These are phyloP conservation scores for Notamacropus eugenii DNA, from an alignment of 2,797 vertebrate genomes.

Conservation along the genomic window DNA sequence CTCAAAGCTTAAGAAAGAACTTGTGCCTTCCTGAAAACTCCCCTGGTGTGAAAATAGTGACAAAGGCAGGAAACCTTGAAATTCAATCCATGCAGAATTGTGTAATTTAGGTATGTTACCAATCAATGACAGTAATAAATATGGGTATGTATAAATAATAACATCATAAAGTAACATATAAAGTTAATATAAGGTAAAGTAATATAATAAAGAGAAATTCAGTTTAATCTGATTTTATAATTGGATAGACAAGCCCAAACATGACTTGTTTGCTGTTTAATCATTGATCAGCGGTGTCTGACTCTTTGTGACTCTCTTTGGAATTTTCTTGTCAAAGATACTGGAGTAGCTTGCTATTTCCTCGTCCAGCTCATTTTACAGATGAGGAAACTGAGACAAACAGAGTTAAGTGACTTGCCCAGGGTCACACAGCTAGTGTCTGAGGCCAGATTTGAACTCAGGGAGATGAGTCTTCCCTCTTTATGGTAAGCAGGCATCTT, in stretches of 20 bases:
- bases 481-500: background rate
- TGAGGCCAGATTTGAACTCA: background rate
- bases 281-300: background rate
- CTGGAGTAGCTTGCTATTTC: background rate
- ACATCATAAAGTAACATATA: background rate
- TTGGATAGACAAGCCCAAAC: background rate
- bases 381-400: background rate
- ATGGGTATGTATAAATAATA: background rate
- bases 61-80: no score
- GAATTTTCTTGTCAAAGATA: background rate
- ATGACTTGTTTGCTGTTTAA: background rate
- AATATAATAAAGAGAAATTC: background rate
- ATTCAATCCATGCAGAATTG: background rate
- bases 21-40: slow-evolving; percentile 2
- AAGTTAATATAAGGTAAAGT: background rate
- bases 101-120: background rate
- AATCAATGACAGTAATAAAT: background rate
- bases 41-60: background rate
- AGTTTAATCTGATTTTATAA: background rate
- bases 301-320: background rate
- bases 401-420: background rate
- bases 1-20: background rate
- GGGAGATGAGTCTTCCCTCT: background rate
- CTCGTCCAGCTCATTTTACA: background rate
- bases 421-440: background rate